Conservation (phyloP, 2,888 invertebrate genomes). For the Cremastinae sp. region DNA sequence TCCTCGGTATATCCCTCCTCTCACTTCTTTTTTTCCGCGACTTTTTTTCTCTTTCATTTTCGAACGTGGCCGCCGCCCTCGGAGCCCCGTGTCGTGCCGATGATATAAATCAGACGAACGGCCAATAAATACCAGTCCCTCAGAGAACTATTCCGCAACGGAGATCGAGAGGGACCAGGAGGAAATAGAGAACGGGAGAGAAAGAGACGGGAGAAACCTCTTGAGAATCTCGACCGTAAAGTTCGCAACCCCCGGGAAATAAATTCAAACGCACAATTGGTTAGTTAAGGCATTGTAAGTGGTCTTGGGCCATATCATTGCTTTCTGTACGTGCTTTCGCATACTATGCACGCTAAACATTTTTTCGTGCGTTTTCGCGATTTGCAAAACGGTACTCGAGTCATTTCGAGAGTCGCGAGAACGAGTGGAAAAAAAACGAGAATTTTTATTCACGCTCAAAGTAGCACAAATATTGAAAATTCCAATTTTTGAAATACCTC, state of each 20-base stretch:
- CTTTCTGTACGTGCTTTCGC: constrained; percentile 19
- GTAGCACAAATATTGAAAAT: too few species aligned
- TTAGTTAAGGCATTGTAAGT: constrained; percentile 67
- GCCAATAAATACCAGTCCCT: constrained; percentile 69
- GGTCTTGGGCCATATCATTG: constrained; percentile 32
- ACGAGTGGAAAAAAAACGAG: too few species aligned
- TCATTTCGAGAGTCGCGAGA: not conserved
- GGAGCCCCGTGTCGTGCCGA: constrained; percentile 57
- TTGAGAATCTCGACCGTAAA: constrained; percentile 55
- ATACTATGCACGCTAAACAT: constrained; percentile 24
- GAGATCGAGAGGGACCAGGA: constrained; percentile 18
- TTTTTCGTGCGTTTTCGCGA: constrained; percentile 17
- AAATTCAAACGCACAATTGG: constrained; percentile 72
- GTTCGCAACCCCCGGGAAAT: constrained; percentile 64
- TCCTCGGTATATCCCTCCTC: constrained; percentile 61
- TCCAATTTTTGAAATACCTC: too few species aligned
- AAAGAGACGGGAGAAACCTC: constrained; percentile 28
- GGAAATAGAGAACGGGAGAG: constrained; percentile 11
- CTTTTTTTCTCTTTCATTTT: not conserved
- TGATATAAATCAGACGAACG: constrained; percentile 73
- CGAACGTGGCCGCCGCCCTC: constrained; percentile 49
- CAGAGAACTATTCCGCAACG: constrained; percentile 65
- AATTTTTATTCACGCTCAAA: too few species aligned
- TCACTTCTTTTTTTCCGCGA: not conserved
- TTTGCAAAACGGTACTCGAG: not conserved